phyloP scores from a whole-genome alignment of 2,888 invertebrate genomes.

The Yponomeuta plumbellus region DNA sequence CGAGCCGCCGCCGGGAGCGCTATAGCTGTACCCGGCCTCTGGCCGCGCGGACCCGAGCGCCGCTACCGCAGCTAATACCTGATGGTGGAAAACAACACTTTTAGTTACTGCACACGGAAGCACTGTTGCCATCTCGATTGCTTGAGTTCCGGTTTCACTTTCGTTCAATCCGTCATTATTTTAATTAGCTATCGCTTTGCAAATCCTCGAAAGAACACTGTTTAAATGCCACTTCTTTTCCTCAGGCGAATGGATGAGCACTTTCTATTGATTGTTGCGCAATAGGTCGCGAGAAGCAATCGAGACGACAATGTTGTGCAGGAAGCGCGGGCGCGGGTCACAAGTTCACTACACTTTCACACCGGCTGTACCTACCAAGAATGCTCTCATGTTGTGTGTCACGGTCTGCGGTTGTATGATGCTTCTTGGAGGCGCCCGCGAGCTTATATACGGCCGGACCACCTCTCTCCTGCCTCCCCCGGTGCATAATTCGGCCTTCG shows the following conservation, averaged over 20 bases:
- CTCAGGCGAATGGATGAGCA: neutral
- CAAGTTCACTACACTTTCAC: conserved; percentile 64
- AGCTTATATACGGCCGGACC: conserved; percentile 64
- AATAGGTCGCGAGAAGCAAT: conserved; percentile 7
- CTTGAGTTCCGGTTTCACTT: neutral
- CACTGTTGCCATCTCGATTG: conserved; percentile 35
- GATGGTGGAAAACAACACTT: conserved; percentile 33
- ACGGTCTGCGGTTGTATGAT: conserved; percentile 72
- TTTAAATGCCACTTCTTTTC: conserved; percentile 4
- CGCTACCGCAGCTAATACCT: conserved; percentile 75
- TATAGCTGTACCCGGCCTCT: conserved; percentile 79
- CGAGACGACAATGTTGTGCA: conserved; percentile 12
- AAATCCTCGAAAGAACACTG: conserved; percentile 18
- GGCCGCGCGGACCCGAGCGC: conserved; percentile 76
- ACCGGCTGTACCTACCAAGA: conserved; percentile 72
- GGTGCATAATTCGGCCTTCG: conserved; percentile 70
- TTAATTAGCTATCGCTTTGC: too few species aligned
- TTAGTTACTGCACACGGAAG: conserved; percentile 26
- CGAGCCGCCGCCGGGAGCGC: conserved; percentile 61
- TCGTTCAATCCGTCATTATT: neutral
- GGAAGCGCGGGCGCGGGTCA: conserved; percentile 43
- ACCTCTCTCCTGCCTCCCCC: conserved; percentile 74
- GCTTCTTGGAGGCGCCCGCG: conserved; percentile 34
- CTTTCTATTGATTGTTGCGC: conserved; percentile 5
- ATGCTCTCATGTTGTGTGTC: conserved; percentile 75